These are phyloP conservation scores for Pecten maximus DNA, from an alignment of 2,888 invertebrate genomes.

Conservation along the genomic window DNA sequence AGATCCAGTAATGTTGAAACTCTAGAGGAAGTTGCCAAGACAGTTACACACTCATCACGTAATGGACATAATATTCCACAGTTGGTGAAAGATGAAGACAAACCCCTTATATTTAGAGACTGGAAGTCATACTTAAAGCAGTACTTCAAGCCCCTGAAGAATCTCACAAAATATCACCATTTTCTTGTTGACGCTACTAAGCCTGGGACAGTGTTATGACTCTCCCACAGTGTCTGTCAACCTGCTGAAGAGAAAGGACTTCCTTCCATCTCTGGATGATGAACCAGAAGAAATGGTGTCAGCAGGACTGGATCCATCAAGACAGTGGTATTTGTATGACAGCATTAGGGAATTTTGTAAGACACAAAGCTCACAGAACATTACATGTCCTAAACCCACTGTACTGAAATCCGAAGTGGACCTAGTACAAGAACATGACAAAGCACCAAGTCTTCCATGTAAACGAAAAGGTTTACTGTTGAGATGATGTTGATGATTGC, in stretches of 20 bases:
- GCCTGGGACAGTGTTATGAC: no score
- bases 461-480: not conserved
- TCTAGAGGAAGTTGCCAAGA: no score
- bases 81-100: no score
- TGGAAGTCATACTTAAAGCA: no score
- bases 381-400: constrained; percentile 16
- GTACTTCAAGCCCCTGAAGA: no score
- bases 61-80: no score
- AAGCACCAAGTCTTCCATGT: not conserved
- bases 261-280: not conserved
- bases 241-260: constrained; percentile 17
- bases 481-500: not conserved
- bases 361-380: not conserved
- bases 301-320: not conserved
- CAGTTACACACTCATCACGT: no score
- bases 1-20: no score
- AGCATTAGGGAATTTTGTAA: constrained; percentile 37
- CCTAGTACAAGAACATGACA: not conserved
- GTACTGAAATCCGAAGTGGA: not conserved
- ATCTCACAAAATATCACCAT: no score
- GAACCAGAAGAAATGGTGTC: not conserved
- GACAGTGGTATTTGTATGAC: constrained; percentile 44
- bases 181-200: no score
- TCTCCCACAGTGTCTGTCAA: not conserved
- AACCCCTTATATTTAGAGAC: no score